These are phyloP conservation scores for Pempheris klunzingeri DNA, from an alignment of 2,797 vertebrate genomes.

Conservation along the genomic window DNA sequence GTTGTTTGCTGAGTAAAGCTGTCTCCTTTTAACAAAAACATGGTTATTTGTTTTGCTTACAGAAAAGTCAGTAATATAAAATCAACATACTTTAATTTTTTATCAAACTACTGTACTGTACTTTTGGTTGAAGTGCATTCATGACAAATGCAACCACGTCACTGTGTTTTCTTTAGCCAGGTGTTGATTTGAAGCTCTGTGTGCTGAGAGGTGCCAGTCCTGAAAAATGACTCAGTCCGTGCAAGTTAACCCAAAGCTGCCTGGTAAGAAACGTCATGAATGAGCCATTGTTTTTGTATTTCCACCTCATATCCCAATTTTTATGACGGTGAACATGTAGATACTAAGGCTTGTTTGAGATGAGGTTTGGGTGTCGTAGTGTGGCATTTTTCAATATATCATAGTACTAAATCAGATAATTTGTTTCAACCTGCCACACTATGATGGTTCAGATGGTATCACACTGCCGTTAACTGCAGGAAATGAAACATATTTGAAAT, in stretches of 20 bases:
- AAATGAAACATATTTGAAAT: constrained; percentile 8
- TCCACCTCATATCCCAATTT: not conserved
- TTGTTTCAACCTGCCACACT: constrained; percentile 3
- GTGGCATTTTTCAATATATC: not conserved
- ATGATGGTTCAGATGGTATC: not conserved
- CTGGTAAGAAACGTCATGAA: constrained; percentile 84
- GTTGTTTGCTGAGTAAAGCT: constrained; percentile 2
- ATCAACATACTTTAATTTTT: not conserved
- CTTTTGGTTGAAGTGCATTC: not conserved
- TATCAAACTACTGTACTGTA: constrained; percentile 6
- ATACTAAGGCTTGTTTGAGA: constrained; percentile 3
- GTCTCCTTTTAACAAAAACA: constrained; percentile 5
- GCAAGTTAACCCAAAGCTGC: constrained; percentile 91
- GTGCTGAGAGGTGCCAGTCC: constrained; percentile 63
- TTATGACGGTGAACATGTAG: not conserved
- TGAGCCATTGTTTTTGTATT: constrained; percentile 7
- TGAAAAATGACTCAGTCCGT: constrained; percentile 93
- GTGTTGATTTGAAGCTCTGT: constrained; percentile 73
- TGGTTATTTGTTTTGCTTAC: not conserved
- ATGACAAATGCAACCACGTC: constrained; percentile 20
- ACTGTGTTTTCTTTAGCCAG: constrained; percentile 64
- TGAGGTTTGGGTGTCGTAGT: not conserved
- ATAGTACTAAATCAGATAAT: not conserved
- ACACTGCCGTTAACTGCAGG: constrained; percentile 2
- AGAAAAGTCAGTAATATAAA: not conserved